Conservation (phyloP, 2,797 vertebrate genomes). For the Bradypus variegatus region DNA sequence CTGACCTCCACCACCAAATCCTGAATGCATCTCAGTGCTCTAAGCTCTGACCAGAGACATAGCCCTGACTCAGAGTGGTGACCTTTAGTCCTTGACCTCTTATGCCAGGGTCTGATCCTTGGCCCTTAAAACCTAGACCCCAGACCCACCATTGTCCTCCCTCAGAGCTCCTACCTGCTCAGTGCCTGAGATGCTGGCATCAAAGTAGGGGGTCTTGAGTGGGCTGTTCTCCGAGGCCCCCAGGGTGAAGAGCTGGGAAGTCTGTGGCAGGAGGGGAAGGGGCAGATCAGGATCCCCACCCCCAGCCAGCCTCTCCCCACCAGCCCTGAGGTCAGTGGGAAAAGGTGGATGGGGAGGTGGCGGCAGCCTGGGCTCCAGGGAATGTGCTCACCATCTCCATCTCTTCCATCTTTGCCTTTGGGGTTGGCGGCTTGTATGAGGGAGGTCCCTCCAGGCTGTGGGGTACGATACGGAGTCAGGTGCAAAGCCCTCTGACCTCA, state of each 20-base stretch:
- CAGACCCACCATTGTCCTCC: background rate
- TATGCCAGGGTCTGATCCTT: background rate
- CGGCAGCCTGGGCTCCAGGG: no score
- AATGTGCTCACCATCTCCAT: constrained; percentile 59
- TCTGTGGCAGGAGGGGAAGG: background rate
- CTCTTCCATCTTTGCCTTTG: constrained; percentile 63
- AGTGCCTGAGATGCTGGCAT: constrained; percentile 18
- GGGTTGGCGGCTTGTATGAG: constrained; percentile 69
- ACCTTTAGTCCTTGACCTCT: background rate
- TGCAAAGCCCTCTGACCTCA: no score
- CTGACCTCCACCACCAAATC: background rate
- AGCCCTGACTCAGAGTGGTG: background rate
- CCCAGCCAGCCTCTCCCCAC: background rate
- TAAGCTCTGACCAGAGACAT: background rate
- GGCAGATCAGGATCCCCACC: background rate
- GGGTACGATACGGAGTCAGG: background rate
- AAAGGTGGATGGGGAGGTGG: background rate
- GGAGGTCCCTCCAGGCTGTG: constrained; percentile 70
- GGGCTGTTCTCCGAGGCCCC: constrained; percentile 63
- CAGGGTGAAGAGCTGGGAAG: constrained; percentile 65
- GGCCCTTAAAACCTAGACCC: background rate
- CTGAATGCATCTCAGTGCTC: background rate
- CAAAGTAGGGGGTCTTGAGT: constrained; percentile 68
- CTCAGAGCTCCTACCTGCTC: constrained; percentile 58
- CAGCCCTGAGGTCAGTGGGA: background rate